Conservation (phyloP, 2,797 vertebrate genomes). For the Leptodactylus fallax region DNA sequence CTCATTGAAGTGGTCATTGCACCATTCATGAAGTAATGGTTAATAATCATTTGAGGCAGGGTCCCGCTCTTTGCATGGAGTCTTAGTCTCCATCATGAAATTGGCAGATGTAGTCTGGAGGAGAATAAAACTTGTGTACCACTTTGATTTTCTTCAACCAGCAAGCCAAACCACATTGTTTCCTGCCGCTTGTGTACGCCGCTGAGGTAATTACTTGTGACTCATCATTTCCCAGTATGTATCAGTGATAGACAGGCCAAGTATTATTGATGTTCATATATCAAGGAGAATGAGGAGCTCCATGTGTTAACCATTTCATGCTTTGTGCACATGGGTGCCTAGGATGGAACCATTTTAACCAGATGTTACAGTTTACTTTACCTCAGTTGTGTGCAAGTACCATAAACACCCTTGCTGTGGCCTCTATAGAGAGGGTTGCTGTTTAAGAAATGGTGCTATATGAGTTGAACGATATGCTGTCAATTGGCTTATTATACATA, state of each 20-base stretch:
- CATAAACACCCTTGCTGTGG: background rate
- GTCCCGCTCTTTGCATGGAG: background rate
- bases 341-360: background rate
- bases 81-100: background rate
- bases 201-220: conserved; percentile 22
- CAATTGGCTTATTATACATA: background rate
- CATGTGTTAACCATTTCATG: background rate
- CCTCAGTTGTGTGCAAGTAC: background rate
- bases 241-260: background rate
- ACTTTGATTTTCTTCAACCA: conserved; percentile 6
- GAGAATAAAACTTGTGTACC: conserved; percentile 9
- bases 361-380: background rate
- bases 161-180: conserved; percentile 21
- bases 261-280: background rate
- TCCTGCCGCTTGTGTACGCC: conserved; percentile 4
- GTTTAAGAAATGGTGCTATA: background rate
- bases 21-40: background rate
- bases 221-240: conserved; percentile 27
- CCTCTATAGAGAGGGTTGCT: background rate
- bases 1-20: background rate
- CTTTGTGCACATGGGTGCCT: background rate
- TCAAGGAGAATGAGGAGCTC: background rate
- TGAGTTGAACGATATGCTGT: background rate
- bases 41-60: too few relatives aligned
- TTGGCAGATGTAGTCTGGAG: background rate